phyloP scores from a whole-genome alignment of 2,113 vertebrate genomes.

The Dryoscopus gambensis region DNA sequence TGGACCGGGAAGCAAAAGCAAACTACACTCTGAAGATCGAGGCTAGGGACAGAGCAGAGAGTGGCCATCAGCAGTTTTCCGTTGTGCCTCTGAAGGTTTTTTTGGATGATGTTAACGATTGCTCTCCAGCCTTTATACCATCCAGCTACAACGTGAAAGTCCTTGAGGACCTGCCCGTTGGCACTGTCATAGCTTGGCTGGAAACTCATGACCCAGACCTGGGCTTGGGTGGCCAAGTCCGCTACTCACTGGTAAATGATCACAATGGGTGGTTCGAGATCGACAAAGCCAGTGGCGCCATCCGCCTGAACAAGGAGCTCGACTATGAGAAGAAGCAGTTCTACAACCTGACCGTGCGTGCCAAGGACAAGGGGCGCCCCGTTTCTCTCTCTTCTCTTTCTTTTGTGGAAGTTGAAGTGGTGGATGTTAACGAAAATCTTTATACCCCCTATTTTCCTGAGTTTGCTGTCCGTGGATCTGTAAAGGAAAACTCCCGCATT shows the following conservation, averaged over 20 bases:
- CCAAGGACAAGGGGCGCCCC: conserved; percentile 91
- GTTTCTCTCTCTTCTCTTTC: conserved; percentile 92
- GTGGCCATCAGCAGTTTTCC: conserved; percentile 80
- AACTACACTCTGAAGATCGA: conserved; percentile 90
- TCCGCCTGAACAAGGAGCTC: conserved; percentile 88
- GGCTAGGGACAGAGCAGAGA: conserved; percentile 87
- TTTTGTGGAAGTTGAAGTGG: conserved; percentile 92
- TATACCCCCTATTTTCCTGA: conserved; percentile 89
- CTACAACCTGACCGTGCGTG: conserved; percentile 92
- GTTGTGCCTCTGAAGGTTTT: conserved; percentile 83
- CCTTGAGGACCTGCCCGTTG: conserved; percentile 90
- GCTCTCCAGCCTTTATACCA: conserved; percentile 90
- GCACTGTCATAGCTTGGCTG: conserved; percentile 93
- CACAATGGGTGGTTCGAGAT: conserved; percentile 92
- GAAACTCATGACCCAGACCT: conserved; percentile 94
- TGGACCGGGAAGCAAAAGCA: conserved; percentile 86
- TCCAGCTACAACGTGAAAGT: conserved; percentile 85
- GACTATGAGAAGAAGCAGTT: conserved; percentile 96
- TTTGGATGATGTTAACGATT: conserved; percentile 94
- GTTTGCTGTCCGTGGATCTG: conserved; percentile 84
- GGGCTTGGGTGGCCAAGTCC: conserved; percentile 89
- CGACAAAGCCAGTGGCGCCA: conserved; percentile 87
- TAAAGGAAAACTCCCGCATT: conserved; percentile 89
- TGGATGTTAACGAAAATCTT: conserved; percentile 97
- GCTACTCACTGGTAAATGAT: conserved; percentile 89